Evolutionary conservation across 2,797 vertebrate species (phyloP).

Genomic region (Falco rusticolus): DNA sequence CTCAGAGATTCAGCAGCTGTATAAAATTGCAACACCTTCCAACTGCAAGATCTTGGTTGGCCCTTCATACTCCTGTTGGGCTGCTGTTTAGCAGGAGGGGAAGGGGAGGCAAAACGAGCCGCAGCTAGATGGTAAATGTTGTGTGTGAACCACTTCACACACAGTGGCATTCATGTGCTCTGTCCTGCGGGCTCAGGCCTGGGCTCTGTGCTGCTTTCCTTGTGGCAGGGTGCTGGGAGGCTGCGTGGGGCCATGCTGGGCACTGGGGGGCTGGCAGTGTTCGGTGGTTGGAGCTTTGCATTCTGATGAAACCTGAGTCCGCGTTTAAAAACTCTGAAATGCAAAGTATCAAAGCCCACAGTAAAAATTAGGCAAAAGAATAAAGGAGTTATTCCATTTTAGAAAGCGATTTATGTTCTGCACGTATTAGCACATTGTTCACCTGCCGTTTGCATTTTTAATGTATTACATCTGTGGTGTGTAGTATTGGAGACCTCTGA

Average conservation of each 20-base stretch:
- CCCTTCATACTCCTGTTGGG: not conserved
- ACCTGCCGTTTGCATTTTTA: not conserved
- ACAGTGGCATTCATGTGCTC: fast-evolving
- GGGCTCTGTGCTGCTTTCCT: not conserved
- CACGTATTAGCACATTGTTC: not conserved
- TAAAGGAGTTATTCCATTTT: not conserved
- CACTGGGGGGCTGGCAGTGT: not conserved
- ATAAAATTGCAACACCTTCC: not conserved
- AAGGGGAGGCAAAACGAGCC: not conserved
- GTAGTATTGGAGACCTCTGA: not conserved
- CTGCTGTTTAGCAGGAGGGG: not conserved
- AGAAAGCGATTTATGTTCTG: not conserved
- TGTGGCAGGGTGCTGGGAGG: not conserved
- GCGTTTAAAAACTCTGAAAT: not conserved
- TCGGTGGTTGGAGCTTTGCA: not conserved
- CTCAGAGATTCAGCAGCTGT: not conserved
- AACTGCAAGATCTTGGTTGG: not conserved
- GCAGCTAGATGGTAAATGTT: not conserved
- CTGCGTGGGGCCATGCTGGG: fast-evolving
- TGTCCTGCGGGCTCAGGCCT: fast-evolving
- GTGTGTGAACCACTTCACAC: not conserved
- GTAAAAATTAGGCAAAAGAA: not conserved
- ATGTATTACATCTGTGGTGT: not conserved
- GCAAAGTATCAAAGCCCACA: not conserved
- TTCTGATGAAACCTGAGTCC: not conserved